Base-by-base conservation (phyloP, 2,797 vertebrate species). In the Halcyon leucocephala region DNA sequence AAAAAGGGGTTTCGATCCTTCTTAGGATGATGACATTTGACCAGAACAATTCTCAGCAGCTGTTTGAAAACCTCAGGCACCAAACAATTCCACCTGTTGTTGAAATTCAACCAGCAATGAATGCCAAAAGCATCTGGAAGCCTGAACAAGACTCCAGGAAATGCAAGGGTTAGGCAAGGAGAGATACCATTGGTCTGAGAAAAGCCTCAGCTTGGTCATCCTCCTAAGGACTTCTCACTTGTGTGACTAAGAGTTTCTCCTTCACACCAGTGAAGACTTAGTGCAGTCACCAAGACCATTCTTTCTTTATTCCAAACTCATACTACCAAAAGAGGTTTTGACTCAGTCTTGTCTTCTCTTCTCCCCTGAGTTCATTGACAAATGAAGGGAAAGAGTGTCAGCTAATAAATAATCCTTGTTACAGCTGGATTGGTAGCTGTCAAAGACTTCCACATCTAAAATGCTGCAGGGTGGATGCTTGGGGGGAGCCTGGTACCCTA, bases 71-170 rank as follows among this genome's bases (percentile, higher is more conserved):
- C 55, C 82, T 97, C 76, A 62, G 85, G 84, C 93, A 95, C 78
- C 91, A 77, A 89, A 93, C 86, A 95, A 90, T 84, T 58, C 96
- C 98, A 98, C 97, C 97, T 98, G 98, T 97, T 94, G 69, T 78
- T 88, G 96, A 95, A 98, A 97, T 91, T 94, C 91, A 95, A 94
- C 92, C 6, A 4, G 46, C 70, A 89, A 87, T 66, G 89, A 96
- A 97, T 94, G 97, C 78, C 82, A 86, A 91, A 92, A 85, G 46
- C 95, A 92, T 94, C 88, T 94, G 93, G 79, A 93, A 86, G 26
- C 54, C 85, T 80, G 25, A 91, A 41, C 57, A 94, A 72, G 61
- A 67, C 55, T 78, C 54, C 57, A 71, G 69, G 49, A 92, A 93
- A 89, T 29, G 49, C 33, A 46, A 87, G 31, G 48, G 81, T 82